A percentile compares a stretch with the other conserved stretches of the same genome.
These are phyloP conservation scores for Sula dactylatra DNA, from an alignment of 2,113 vertebrate species.

Conservation along the genomic window DNA sequence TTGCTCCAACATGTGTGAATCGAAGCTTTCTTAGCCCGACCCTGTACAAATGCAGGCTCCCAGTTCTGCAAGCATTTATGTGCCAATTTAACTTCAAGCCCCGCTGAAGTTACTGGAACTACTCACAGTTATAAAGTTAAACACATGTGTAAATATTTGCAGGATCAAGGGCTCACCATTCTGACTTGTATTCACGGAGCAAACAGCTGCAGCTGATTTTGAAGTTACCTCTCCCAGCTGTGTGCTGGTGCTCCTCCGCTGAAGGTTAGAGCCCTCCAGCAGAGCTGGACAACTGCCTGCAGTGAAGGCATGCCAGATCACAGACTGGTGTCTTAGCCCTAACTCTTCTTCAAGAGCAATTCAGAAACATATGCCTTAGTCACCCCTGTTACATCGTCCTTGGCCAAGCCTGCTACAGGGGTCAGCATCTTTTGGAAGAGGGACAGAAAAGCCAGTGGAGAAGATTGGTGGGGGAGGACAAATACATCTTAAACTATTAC, in stretches of 20 bases:
- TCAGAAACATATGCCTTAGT: background rate
- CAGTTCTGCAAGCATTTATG: background rate
- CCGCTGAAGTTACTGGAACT: background rate
- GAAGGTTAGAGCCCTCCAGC: background rate
- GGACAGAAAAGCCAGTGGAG: background rate
- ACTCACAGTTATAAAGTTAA: background rate
- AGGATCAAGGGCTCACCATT: conserved; percentile 1
- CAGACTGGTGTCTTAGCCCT: background rate
- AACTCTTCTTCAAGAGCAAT: background rate
- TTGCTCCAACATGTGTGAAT: background rate
- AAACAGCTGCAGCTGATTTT: conserved; percentile 40
- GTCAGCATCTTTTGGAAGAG: background rate
- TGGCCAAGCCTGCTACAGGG: background rate
- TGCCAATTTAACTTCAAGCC: conserved; percentile 4
- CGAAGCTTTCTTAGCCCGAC: background rate
- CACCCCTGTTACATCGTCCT: rapidly evolving
- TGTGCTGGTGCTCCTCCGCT: background rate
- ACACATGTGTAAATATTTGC: background rate
- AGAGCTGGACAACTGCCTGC: background rate
- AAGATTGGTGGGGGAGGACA: background rate
- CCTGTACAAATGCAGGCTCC: background rate
- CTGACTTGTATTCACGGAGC: background rate
- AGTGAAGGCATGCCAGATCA: background rate
- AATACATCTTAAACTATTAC: background rate
- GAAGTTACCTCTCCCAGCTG: conserved; percentile 38